Percentiles rank a stretch among this genome's conserved stretches.
Evolutionary conservation across 2,113 vertebrate species (phyloP).

Genomic region (Sturnira hondurensis): DNA sequence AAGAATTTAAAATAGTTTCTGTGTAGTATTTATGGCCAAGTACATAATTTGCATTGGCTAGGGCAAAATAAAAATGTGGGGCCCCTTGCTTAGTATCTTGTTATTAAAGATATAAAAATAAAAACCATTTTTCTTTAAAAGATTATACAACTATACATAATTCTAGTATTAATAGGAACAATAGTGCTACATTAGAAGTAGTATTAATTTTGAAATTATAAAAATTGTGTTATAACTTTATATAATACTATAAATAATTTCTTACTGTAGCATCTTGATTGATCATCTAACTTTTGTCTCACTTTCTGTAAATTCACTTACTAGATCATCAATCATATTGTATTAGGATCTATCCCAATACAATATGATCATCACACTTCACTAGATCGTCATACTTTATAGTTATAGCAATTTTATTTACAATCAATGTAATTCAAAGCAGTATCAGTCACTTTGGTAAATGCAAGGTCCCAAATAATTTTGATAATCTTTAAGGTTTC

Average conservation of each 20-base stretch:
- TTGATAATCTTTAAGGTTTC: background rate
- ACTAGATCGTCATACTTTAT: background rate
- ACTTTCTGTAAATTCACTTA: background rate
- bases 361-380: no score
- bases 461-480: background rate
- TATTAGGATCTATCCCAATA: no score
- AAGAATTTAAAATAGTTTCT: background rate
- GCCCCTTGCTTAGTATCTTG: background rate
- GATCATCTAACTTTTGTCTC: background rate
- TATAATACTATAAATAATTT: background rate
- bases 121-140: background rate
- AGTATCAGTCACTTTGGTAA: background rate
- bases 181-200: background rate
- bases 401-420: background rate
- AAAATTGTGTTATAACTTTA: background rate
- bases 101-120: background rate
- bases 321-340: background rate
- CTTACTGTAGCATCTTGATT: background rate
- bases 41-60: background rate
- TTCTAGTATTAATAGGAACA: background rate
- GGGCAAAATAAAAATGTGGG: background rate
- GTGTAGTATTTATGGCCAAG: background rate
- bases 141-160: background rate
- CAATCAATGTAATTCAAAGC: background rate
- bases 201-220: background rate